These are phyloP conservation scores for Camelus bactrianus DNA, from an alignment of 2,113 vertebrate species.

Conservation along the genomic window DNA sequence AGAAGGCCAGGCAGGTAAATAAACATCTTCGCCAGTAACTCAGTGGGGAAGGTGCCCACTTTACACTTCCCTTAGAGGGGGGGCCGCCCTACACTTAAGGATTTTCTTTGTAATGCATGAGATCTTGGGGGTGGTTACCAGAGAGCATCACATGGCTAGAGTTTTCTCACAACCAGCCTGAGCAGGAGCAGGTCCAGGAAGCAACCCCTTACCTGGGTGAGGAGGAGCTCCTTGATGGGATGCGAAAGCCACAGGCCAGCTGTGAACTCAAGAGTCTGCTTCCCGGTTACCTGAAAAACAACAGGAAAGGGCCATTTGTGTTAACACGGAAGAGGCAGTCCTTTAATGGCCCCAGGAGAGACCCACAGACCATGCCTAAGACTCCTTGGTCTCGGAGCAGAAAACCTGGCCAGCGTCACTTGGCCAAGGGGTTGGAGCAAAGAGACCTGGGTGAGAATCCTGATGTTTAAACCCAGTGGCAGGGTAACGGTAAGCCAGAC, in stretches of 20 bases:
- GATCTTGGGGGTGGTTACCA: not conserved
- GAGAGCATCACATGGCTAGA: not conserved
- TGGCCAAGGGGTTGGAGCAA: not conserved
- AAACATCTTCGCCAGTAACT: not conserved
- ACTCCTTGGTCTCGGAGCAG: not conserved
- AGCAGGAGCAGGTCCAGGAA: not conserved
- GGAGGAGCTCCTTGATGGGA: not conserved
- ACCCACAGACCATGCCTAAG: not conserved
- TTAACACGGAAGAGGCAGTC: not conserved
- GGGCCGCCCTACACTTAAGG: not conserved
- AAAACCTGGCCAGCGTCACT: not conserved
- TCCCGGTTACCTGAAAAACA: constrained; percentile 53
- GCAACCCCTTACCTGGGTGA: constrained; percentile 32
- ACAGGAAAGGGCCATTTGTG: not conserved
- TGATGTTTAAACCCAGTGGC: not conserved
- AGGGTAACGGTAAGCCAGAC: not conserved
- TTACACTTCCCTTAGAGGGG: not conserved
- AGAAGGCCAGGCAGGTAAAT: not conserved
- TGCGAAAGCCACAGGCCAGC: not conserved
- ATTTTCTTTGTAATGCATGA: not conserved
- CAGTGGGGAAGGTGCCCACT: not conserved
- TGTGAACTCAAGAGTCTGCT: not conserved
- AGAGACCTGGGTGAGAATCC: not conserved
- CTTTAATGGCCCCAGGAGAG: not conserved
- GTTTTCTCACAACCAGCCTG: not conserved